A percentile compares a stretch with the other conserved stretches of the same genome.
Conservation (phyloP, 1,140 invertebrate species). For the Heliconius himera region DNA sequence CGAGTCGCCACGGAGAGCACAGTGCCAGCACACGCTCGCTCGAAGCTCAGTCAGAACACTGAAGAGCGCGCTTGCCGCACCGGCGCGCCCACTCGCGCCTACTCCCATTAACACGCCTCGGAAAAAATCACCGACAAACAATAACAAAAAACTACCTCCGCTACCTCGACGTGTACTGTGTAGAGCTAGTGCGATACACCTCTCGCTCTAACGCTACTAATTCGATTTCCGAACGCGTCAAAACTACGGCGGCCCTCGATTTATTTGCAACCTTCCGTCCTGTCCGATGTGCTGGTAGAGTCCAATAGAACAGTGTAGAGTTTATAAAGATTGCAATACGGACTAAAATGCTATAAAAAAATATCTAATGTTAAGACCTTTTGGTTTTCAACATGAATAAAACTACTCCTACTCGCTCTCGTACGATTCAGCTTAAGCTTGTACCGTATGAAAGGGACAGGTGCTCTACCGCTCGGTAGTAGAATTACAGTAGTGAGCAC, state of each 20-base stretch:
- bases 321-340: constrained; percentile 34
- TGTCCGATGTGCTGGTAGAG: constrained; percentile 49
- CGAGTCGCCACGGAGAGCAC: constrained; percentile 53
- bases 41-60: constrained; percentile 80
- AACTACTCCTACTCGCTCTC: constrained; percentile 81
- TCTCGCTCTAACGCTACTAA: constrained; percentile 80
- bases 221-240: constrained; percentile 80
- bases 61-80: constrained; percentile 77
- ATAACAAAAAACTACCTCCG: constrained; percentile 78
- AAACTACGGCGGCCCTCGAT: constrained; percentile 75
- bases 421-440: constrained; percentile 77
- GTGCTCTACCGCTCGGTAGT: constrained; percentile 75
- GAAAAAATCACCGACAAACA: constrained; percentile 78
- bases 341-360: constrained; percentile 38
- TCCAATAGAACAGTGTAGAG: constrained; percentile 20
- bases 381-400: constrained; percentile 38
- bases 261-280: constrained; percentile 75
- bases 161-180: constrained; percentile 59
- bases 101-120: constrained; percentile 80
- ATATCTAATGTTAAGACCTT: constrained; percentile 47
- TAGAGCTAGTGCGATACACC: constrained; percentile 43
- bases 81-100: constrained; percentile 78
- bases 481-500: constrained; percentile 82
- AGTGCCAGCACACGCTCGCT: constrained; percentile 72
- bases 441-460: constrained; percentile 80